Evolutionary conservation across 2,888 invertebrate species (phyloP).

Genomic region (Hedya salicella): DNA sequence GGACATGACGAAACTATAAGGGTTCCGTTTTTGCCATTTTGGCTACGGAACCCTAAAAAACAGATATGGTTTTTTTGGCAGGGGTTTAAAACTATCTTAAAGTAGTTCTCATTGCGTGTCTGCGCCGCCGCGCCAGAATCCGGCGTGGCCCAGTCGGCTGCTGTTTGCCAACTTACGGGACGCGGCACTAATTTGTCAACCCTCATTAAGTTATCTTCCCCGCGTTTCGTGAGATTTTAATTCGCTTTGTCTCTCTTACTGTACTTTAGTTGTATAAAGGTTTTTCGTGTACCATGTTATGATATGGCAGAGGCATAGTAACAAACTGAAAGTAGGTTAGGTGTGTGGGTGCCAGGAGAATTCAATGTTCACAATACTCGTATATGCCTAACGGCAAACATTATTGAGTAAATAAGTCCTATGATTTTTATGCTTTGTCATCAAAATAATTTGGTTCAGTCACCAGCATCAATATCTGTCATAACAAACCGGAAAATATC

Average conservation of each 20-base stretch:
- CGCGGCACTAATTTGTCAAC: constrained; percentile 73
- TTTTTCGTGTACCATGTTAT: constrained; percentile 61
- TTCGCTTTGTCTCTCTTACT: constrained; percentile 54
- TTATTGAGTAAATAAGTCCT: no score
- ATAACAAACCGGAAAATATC: no score
- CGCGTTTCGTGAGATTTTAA: constrained; percentile 64
- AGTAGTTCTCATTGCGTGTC: constrained; percentile 1
- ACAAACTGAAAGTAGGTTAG: not conserved
- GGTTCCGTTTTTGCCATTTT: no score
- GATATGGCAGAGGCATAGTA: constrained; percentile 49
- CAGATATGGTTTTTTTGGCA: no score
- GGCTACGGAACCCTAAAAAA: no score
- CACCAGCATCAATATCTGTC: no score
- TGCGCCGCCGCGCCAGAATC: constrained; percentile 23
- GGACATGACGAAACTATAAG: no score
- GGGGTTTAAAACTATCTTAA: not conserved
- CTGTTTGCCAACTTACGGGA: constrained; percentile 64
- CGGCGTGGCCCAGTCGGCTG: constrained; percentile 47
- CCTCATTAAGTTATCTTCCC: constrained; percentile 71
- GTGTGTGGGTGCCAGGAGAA: no score
- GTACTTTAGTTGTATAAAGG: constrained; percentile 58
- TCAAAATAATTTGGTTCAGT: no score
- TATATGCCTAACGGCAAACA: no score
- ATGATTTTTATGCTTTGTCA: no score
- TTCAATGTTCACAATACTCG: no score